These are phyloP conservation scores for Drosophila kohkoa DNA, from an alignment of 1,140 invertebrate species.

Conservation along the genomic window DNA sequence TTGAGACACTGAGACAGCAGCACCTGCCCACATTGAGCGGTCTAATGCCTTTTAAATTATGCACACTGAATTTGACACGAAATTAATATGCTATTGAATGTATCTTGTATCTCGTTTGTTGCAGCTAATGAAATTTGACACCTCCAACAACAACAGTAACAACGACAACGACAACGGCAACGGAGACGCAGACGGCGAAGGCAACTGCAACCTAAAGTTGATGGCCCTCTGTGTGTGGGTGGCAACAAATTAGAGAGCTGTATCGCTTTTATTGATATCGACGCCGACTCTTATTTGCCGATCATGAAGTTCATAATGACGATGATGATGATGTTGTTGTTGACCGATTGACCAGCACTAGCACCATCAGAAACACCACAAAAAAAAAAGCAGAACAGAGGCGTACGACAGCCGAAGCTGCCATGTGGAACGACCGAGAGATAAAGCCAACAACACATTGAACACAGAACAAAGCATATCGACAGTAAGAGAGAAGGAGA, in stretches of 20 bases:
- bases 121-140: constrained; percentile 74
- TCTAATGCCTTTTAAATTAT: constrained; percentile 46
- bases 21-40: constrained; percentile 42
- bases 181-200: too few relatives aligned
- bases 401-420: constrained; percentile 53
- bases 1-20: background rate
- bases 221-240: constrained; percentile 46
- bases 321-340: constrained; percentile 25
- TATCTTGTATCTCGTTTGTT: constrained; percentile 57
- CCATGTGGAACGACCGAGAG: constrained; percentile 60
- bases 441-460: constrained; percentile 28
- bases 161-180: background rate
- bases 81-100: constrained; percentile 48
- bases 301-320: constrained; percentile 8
- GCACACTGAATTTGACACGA: constrained; percentile 39
- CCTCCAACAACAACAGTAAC: constrained; percentile 37
- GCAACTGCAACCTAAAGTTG: constrained; percentile 24
- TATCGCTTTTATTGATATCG: constrained; percentile 50
- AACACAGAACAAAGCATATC: constrained; percentile 18
- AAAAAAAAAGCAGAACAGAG: constrained; percentile 20
- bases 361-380: constrained; percentile 21
- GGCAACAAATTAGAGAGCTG: constrained; percentile 51
- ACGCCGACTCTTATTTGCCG: constrained; percentile 17
- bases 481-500: constrained; percentile 13
- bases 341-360: constrained; percentile 57